Conservation (phyloP, 1,140 invertebrate genomes). For the Akabosia matsudoensis region DNA sequence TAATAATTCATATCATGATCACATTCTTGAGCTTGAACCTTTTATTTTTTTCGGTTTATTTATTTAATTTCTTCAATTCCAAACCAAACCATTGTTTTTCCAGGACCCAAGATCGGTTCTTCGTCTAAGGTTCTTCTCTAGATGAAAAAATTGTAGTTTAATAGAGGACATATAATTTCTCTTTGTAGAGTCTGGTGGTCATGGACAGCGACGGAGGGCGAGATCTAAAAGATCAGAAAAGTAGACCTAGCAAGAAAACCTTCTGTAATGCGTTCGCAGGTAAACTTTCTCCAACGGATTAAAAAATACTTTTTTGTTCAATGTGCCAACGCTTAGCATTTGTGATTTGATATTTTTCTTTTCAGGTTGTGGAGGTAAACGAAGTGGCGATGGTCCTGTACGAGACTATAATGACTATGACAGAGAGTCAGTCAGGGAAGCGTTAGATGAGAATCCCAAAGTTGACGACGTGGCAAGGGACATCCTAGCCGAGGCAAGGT, state of each 20-base stretch:
- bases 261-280: constrained; percentile 47
- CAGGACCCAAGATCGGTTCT: too few species aligned
- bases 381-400: constrained; percentile 62
- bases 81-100: too few species aligned
- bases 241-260: constrained; percentile 32
- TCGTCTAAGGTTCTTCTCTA: too few species aligned
- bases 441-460: constrained; percentile 64
- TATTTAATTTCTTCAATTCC: too few species aligned
- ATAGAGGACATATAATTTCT: neutral
- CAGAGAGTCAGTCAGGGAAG: constrained; percentile 58
- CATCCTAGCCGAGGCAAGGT: constrained; percentile 70
- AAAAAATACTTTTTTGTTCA: too few species aligned
- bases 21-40: too few species aligned
- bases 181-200: neutral
- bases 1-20: too few species aligned
- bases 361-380: constrained; percentile 46
- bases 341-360: too few species aligned
- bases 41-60: too few species aligned
- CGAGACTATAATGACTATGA: constrained; percentile 65
- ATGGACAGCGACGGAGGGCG: constrained; percentile 2
- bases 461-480: constrained; percentile 70
- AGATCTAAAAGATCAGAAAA: constrained; percentile 1
- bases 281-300: too few species aligned
- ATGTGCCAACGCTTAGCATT: too few species aligned
- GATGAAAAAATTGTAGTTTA: too few species aligned